Evolutionary conservation across 2,113 vertebrate species (phyloP).

Genomic region (Jacana jacana): DNA sequence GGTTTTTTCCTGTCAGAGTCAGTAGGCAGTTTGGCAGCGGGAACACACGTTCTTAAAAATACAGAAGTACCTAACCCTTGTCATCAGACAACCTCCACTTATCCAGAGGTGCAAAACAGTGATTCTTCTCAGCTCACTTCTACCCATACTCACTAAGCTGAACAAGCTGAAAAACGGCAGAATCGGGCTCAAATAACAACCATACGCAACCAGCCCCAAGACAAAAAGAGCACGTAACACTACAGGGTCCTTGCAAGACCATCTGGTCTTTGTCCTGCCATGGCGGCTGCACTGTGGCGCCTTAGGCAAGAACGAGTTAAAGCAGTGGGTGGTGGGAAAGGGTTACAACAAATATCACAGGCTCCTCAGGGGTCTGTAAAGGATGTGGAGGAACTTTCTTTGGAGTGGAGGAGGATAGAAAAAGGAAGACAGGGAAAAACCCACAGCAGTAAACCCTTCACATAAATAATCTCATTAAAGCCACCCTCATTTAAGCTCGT

Average conservation of each 20-base stretch:
- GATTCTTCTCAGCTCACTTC: neutral
- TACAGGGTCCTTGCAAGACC: constrained; percentile 1
- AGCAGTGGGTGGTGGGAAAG: constrained; percentile 61
- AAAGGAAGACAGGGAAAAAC: constrained; percentile 58
- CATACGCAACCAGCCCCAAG: neutral
- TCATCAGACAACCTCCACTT: neutral
- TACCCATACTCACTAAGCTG: neutral
- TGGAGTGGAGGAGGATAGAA: constrained; percentile 50
- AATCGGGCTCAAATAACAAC: neutral
- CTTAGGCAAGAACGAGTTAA: constrained; percentile 65
- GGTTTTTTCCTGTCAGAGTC: constrained; percentile 4
- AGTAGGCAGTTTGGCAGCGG: neutral
- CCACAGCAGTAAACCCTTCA: constrained; percentile 63
- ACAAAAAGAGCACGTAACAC: neutral
- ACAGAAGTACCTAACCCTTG: neutral
- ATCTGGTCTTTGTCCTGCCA: constrained; percentile 66
- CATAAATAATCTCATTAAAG: constrained; percentile 73
- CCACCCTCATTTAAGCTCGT: constrained; percentile 64
- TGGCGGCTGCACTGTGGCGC: constrained; percentile 14
- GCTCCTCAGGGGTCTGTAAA: constrained; percentile 63
- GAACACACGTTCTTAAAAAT: constrained; percentile 17
- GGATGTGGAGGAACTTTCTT: constrained; percentile 64
- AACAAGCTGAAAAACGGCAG: neutral
- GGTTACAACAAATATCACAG: constrained; percentile 57
- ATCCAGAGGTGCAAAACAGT: neutral